Base-by-base conservation (phyloP, 2,797 vertebrate species). In the Enteromius argenteus region DNA sequence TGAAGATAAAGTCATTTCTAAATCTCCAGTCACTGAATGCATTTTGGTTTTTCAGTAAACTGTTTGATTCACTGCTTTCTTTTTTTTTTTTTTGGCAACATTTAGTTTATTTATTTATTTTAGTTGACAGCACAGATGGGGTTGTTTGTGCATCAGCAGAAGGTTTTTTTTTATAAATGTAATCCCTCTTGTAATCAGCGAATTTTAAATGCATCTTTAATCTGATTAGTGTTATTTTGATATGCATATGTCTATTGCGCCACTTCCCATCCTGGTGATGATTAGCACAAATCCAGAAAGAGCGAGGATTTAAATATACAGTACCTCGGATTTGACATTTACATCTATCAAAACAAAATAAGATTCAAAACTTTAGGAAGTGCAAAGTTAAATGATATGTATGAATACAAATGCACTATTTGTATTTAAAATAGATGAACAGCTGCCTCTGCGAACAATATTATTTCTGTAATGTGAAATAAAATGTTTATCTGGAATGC, bases 141-240 rank as follows among this genome's bases (percentile, higher is more conserved):
- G 19, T 66, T 82, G 42, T 39, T 13, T 32, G 17, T 49, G 60
- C 15, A 8, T 66, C 7, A 56, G 62, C 35, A 67, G 14, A 72
- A 81, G 15, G 2, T 2, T 1, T 53, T 81, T 46, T 49, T 60
- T 30, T 19, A 37, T 53, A 76, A 73, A 82, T 37, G 30, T 32
- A 39, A 83, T 67, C 62, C 58, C 35, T 51, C 6, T 68, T 83
- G 32, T 68, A 76, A 67, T 76, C 46, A 75, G n/a, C 35, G 56
- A 56, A 76, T 83, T 83, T 37, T 53, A 82, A 73, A 75, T 19
- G 42, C 56, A 39, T 76, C 3, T 67, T 64, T 67, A 75, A 67
- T 83, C 81, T 42, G 72, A 74, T 74, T 64, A 64, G 23, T 82
- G 42, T 53, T 60, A 39, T 27, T 75, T 83, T 37, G 46, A 23